Evolutionary conservation across 2,888 invertebrate genomes (phyloP).

Genomic region (Troglohyphantes excavatus): DNA sequence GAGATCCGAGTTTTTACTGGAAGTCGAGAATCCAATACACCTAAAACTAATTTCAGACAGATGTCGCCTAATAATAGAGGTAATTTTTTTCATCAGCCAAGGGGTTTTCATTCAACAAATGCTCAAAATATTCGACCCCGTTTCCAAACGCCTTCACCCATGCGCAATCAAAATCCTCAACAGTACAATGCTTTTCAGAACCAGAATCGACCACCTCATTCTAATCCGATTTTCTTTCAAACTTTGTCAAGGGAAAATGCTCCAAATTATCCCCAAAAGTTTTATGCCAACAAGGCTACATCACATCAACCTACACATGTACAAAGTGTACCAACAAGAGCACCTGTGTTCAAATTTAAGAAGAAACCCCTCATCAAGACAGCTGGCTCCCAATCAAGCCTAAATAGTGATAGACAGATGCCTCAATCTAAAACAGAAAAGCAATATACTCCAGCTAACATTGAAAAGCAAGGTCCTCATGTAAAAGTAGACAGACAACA

Average conservation of each 20-base stretch:
- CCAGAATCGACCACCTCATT: background rate
- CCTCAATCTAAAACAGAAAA: background rate
- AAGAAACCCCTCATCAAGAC: background rate
- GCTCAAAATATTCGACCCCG: background rate
- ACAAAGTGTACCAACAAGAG: background rate
- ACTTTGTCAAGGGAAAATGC: background rate
- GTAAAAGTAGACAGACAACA: background rate
- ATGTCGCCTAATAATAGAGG: background rate
- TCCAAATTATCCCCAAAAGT: background rate
- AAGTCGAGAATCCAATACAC: background rate
- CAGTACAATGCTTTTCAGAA: background rate
- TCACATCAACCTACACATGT: background rate
- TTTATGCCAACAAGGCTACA: background rate
- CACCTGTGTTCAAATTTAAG: conserved; percentile 7
- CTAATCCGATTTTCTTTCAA: background rate
- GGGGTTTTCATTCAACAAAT: background rate
- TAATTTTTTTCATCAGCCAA: background rate
- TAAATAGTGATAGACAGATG: background rate
- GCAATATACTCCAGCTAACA: background rate
- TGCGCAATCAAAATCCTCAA: background rate
- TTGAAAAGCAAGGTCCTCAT: background rate
- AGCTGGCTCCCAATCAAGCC: background rate
- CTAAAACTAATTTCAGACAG: background rate
- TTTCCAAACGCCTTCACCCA: background rate
- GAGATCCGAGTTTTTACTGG: conserved; percentile 40